phyloP scores from a whole-genome alignment of 2,888 invertebrate genomes.

The Euspilapteryx auroguttella region DNA sequence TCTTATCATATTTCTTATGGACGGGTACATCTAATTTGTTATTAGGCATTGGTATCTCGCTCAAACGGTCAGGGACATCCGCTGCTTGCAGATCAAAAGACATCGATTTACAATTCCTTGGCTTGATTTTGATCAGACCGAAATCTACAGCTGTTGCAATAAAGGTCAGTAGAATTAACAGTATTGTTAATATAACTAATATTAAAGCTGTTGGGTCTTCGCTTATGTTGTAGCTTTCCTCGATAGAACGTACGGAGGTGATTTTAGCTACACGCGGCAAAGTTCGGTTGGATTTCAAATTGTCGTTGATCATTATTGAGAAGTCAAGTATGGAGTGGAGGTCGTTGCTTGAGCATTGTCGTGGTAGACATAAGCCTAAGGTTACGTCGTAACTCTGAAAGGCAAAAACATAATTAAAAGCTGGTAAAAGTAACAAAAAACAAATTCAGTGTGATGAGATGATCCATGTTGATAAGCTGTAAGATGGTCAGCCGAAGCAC shows the following conservation, averaged over 20 bases:
- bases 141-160: constrained; percentile 48
- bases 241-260: constrained; percentile 21
- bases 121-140: constrained; percentile 23
- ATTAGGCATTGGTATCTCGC: constrained; percentile 5
- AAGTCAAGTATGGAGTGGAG: constrained; percentile 45
- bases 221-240: constrained; percentile 19
- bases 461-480: neutral
- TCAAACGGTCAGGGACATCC: constrained; percentile 14
- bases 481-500: neutral
- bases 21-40: constrained; percentile 2
- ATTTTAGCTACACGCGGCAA: constrained; percentile 29
- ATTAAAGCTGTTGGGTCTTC: constrained; percentile 26
- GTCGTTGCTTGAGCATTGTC: constrained; percentile 37
- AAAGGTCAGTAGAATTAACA: constrained; percentile 24
- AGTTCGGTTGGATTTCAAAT: constrained; percentile 30
- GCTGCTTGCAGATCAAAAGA: constrained; percentile 37
- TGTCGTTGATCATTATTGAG: constrained; percentile 42
- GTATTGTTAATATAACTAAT: constrained; percentile 20
- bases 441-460: neutral
- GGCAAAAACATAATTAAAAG: too few species aligned
- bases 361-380: constrained; percentile 49
- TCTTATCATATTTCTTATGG: constrained; percentile 2
- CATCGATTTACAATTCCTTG: constrained; percentile 20
- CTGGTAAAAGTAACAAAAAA: too few species aligned
- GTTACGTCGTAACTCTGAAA: constrained; percentile 35